Evolutionary conservation across 2,113 vertebrate genomes (phyloP), one percentile per base, ranked within the genome.

Genomic region (Podarcis raffonei): DNA sequence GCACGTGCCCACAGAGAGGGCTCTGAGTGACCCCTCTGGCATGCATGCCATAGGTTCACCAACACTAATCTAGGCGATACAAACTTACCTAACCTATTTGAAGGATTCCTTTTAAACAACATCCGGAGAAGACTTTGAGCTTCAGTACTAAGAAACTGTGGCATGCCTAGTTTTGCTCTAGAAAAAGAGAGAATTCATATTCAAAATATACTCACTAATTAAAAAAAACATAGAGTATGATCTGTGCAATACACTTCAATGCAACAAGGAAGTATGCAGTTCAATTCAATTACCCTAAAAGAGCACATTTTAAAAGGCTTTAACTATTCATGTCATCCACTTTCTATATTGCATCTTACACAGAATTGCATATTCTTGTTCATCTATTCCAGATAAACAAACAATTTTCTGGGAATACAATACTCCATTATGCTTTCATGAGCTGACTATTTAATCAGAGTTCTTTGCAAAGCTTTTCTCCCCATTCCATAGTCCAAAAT

Each of bases 111-210:
- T 97, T 99, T 99, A 95, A 99, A 99, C 93, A 99, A 96, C 98
- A 99, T 98, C 92, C 98, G 97, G 91, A 99, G 95, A 94, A 99
- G 98, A 97, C 98, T 99, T 94, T 99, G 99, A 90, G 99, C 99
- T 97, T 99, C 99, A 90, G 98, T 93, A 94, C 99, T 99, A 89
- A 99, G 97, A 96, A 99, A 99, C 93, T 99, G 99, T 88, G 99
- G 99, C 99, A 99, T 99, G 94, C 99, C 98, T 91, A 99, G 97
- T 96, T 99, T 99, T 87, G 98, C 98, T 96, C 99, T 99, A 80
- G 32, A 95, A 6, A 90, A 94, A 94, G 88, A 94, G 13, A 89
- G 87, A 5, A 90, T 2, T 86, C 0, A 15, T 7, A 9, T 39
- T 83, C 53, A 65, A 32, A 75, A 30, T 16, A 57, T 18, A 57